These are phyloP conservation scores for Sarcophaga variegata DNA, from an alignment of 2,888 invertebrate genomes.

Conservation along the genomic window DNA sequence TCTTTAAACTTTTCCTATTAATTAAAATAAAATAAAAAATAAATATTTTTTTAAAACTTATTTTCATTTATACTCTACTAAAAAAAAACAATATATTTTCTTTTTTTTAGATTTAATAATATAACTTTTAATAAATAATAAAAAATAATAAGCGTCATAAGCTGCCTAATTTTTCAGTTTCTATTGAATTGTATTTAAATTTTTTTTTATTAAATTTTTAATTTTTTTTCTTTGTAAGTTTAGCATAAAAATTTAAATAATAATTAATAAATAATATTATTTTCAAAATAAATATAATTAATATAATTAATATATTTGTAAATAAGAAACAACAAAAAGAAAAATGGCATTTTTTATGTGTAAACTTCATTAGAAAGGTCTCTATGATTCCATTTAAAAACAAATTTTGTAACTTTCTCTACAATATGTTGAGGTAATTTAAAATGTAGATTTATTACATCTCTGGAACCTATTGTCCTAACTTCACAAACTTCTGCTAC, in stretches of 20 bases:
- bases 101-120: background rate
- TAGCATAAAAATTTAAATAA: slow-evolving; percentile 38
- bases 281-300: slow-evolving; percentile 44
- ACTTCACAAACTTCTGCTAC: too few relatives aligned
- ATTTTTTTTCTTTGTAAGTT: slow-evolving; percentile 41
- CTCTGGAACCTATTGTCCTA: too few relatives aligned
- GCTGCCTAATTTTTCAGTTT: slow-evolving; percentile 65
- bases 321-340: slow-evolving; percentile 35
- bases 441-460: too few relatives aligned
- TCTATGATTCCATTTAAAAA: too few relatives aligned
- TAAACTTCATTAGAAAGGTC: too few relatives aligned
- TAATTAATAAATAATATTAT: slow-evolving; percentile 37
- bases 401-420: too few relatives aligned
- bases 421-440: too few relatives aligned
- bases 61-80: background rate
- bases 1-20: slow-evolving; percentile 69
- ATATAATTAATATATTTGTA: slow-evolving; percentile 67
- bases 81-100: background rate
- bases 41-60: slow-evolving; percentile 44
- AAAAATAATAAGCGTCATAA: slow-evolving; percentile 49
- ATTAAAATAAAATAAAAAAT: background rate
- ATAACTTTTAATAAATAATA: slow-evolving; percentile 39
- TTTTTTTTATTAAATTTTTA: slow-evolving; percentile 37
- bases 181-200: slow-evolving; percentile 67
- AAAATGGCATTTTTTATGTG: background rate